phyloP scores from a whole-genome alignment of 2,888 invertebrate species.

The Yponomeuta malinellus region DNA sequence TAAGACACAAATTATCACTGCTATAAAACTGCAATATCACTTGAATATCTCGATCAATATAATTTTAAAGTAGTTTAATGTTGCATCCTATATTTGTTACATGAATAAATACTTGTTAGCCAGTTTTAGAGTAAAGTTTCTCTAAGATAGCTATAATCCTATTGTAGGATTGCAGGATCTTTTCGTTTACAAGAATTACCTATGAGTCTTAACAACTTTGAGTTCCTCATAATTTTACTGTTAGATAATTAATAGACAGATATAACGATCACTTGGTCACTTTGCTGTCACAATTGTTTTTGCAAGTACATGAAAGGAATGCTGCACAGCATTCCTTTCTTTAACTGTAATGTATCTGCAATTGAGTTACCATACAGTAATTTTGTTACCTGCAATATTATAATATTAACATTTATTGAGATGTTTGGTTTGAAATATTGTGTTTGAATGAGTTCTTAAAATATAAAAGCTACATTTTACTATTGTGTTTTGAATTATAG shows the following conservation, averaged over 20 bases:
- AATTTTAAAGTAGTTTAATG: not conserved
- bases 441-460: slow-evolving; percentile 25
- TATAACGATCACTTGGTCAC: slow-evolving; percentile 10
- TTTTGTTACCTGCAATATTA: slow-evolving; percentile 34
- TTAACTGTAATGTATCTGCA: too few relatives aligned
- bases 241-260: slow-evolving; percentile 13
- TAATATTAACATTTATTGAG: slow-evolving; percentile 22
- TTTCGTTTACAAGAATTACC: too few relatives aligned
- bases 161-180: too few relatives aligned
- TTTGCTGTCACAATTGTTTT: slow-evolving; percentile 10
- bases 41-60: not conserved
- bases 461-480: slow-evolving; percentile 21
- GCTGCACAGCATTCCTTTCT: too few relatives aligned
- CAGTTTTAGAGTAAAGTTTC: too few relatives aligned
- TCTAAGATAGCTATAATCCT: too few relatives aligned
- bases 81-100: slow-evolving; percentile 2
- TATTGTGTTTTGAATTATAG: slow-evolving; percentile 15
- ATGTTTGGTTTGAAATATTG: slow-evolving; percentile 27
- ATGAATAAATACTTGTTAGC: too few relatives aligned
- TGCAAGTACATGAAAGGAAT: too few relatives aligned
- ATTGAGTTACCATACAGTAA: slow-evolving; percentile 37
- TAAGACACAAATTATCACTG: not conserved
- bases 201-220: not conserved
- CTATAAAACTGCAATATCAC: slow-evolving; percentile 5
- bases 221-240: slow-evolving; percentile 11